Conservation (phyloP, 2,888 invertebrate species). For the Saturnia pavonia region DNA sequence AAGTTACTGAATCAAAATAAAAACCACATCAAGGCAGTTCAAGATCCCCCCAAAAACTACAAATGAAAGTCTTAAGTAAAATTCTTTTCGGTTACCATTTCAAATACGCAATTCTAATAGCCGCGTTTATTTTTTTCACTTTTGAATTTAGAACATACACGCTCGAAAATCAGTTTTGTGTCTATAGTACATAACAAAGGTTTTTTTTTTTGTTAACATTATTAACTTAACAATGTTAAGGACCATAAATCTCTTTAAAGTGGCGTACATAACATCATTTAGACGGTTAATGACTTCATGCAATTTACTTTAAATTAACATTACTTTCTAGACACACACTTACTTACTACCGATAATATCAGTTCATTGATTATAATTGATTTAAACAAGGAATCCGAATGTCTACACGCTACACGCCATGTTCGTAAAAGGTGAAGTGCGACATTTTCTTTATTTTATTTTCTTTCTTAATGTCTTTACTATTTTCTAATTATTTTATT, state of each 20-base stretch:
- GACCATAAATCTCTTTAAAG: neutral
- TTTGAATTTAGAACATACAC: neutral
- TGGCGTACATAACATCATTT: neutral
- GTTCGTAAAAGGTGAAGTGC: neutral
- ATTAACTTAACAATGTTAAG: neutral
- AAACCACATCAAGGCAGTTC: too few species aligned
- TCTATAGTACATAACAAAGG: too few species aligned
- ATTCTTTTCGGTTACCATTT: too few species aligned
- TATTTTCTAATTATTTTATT: too few species aligned
- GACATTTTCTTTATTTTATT: neutral
- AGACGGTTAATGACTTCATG: neutral
- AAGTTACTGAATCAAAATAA: too few species aligned
- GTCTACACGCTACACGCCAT: neutral
- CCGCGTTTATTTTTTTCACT: neutral
- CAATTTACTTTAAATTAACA: neutral
- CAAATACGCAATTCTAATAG: neutral
- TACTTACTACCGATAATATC: constrained; percentile 8
- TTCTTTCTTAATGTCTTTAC: neutral
- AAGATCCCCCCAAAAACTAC: too few species aligned
- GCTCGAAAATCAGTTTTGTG: neutral
- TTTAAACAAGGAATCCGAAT: neutral
- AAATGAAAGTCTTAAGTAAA: too few species aligned
- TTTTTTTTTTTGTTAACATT: neutral
- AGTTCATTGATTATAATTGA: constrained; percentile 1
- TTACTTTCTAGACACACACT: neutral